Evolutionary conservation across 2,113 vertebrate genomes (phyloP), one percentile per base, ranked within the genome.

Genomic region (Arenaria interpres): DNA sequence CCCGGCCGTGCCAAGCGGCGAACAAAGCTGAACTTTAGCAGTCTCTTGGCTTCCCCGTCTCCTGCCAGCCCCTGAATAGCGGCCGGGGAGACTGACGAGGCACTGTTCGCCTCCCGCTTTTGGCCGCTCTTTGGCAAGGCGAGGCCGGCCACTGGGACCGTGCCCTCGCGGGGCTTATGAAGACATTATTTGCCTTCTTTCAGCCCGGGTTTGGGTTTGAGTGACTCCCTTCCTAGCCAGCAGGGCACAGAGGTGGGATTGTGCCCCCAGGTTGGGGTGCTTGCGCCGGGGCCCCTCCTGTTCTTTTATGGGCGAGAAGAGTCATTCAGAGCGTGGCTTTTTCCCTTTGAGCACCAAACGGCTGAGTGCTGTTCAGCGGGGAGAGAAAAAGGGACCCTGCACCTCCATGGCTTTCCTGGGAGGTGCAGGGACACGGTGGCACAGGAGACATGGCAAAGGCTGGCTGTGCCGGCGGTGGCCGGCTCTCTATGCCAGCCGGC

Each of bases 21-120:
- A 91, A 96, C 93, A 96, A 96, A 96, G 96, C 86, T 88, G 93
- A 96, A 95, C 84, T 97, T 96, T 0, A 97, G 69, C 87, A 94
- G 74, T 59, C 86, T 95, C 80, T 90, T 74, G 95, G 91, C 91
- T 94, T 75, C 75, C 81, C 85, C 77, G 74, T 41, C 4, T 14
- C 92, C 94, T 93, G 91, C 93, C 87, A 92, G 74, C 66, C 74
- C 64, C 91, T 95, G 93, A 97, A 96, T 91, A 93, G 96, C 10
- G 8, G 60, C 80, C 0, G 43, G 30, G 84, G 81, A 93, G 81
- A 96, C 93, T 94, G 91, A 92, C 17, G 53, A 66, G 87, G 87
- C 91, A 87, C 84, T 95, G 89, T 94, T 96, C 1, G 8, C 56
- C 71, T 85, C 57, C 45, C 5, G 32, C 84, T 87, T 75, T 68